Evolutionary conservation across 2,888 invertebrate species (phyloP).

Genomic region (Agriopis marginaria): DNA sequence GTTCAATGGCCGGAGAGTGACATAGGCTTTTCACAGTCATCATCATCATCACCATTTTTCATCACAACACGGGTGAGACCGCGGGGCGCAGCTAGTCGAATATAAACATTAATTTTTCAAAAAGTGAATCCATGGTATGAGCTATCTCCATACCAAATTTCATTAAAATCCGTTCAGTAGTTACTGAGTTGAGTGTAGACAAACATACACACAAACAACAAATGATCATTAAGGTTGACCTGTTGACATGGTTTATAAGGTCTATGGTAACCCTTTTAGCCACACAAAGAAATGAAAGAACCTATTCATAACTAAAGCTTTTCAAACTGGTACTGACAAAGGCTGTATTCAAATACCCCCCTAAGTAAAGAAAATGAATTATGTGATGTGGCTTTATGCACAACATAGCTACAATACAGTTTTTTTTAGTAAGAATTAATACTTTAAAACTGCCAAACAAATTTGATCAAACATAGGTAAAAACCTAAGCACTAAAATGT

Average conservation of each 20-base stretch:
- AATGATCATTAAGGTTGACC: background rate
- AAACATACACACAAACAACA: no score
- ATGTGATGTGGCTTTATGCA: background rate
- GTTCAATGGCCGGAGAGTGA: no score
- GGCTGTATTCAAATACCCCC: constrained; percentile 9
- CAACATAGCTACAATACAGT: background rate
- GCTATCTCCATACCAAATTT: no score
- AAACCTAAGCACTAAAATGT: no score
- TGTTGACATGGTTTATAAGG: constrained; percentile 18
- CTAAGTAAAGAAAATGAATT: constrained; percentile 4
- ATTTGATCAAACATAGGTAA: background rate
- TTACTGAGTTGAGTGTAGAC: no score
- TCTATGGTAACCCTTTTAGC: constrained; percentile 14
- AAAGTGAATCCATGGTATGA: no score
- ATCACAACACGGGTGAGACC: no score
- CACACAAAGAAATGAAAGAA: constrained; percentile 21
- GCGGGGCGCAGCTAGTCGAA: no score
- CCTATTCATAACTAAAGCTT: constrained; percentile 20
- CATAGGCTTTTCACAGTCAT: no score
- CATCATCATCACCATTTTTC: no score
- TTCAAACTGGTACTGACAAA: constrained; percentile 18
- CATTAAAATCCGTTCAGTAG: no score
- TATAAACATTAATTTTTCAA: no score
- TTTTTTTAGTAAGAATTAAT: background rate
- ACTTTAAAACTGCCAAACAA: background rate